These are phyloP conservation scores for Cheilosia soror DNA, from an alignment of 2,888 invertebrate species.

Conservation along the genomic window DNA sequence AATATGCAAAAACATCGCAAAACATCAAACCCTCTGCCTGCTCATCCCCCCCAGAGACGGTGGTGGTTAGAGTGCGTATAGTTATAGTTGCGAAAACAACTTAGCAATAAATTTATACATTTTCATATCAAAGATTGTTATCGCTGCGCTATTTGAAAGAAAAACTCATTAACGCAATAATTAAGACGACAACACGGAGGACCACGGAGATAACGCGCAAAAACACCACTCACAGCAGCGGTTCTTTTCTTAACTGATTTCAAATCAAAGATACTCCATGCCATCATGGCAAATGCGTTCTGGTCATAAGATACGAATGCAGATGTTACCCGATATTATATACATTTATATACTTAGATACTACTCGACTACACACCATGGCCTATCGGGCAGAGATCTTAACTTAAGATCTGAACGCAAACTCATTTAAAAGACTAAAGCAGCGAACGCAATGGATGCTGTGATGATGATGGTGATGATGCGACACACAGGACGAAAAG, in stretches of 20 bases:
- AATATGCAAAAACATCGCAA: slow-evolving; percentile 16
- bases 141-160: slow-evolving; percentile 77
- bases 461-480: slow-evolving; percentile 22
- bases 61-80: not conserved
- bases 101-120: slow-evolving; percentile 69
- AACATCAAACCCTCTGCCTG: slow-evolving; percentile 40
- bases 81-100: slow-evolving; percentile 46
- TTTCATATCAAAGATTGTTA: slow-evolving; percentile 72
- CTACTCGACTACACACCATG: slow-evolving; percentile 29
- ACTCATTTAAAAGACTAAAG: slow-evolving; percentile 58
- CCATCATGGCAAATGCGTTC: slow-evolving; percentile 60
- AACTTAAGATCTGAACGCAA: slow-evolving; percentile 62
- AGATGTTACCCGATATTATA: slow-evolving; percentile 52
- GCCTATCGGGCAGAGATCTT: slow-evolving; percentile 56
- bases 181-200: slow-evolving; percentile 82
- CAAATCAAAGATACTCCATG: slow-evolving; percentile 67
- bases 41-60: not conserved
- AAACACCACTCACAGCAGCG: slow-evolving; percentile 60
- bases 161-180: slow-evolving; percentile 83
- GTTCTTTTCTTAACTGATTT: slow-evolving; percentile 64
- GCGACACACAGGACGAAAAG: slow-evolving; percentile 67
- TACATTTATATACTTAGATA: slow-evolving; percentile 26
- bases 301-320: slow-evolving; percentile 60
- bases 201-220: slow-evolving; percentile 78
- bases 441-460: slow-evolving; percentile 6